These are phyloP conservation scores for Orthosia incerta DNA, from an alignment of 2,888 invertebrate species.

Conservation along the genomic window DNA sequence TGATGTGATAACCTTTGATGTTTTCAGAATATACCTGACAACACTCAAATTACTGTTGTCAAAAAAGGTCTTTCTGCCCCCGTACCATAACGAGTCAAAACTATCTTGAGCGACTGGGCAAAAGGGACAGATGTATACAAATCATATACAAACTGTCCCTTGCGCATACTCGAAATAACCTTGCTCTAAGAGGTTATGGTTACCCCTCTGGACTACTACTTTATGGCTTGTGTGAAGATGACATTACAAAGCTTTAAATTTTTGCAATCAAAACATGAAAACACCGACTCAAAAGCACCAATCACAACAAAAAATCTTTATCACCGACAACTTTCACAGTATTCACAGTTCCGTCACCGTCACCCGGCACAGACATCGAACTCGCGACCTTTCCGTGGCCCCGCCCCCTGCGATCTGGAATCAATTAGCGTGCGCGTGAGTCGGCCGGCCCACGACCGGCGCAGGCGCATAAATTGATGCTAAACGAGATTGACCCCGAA, in stretches of 20 bases:
- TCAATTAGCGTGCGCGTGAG: slow-evolving; percentile 82
- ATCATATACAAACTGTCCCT: too few relatives aligned
- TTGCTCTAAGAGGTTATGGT: background rate
- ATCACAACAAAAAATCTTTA: slow-evolving; percentile 2
- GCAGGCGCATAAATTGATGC: slow-evolving; percentile 68
- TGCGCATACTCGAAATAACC: too few relatives aligned
- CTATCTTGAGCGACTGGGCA: too few relatives aligned
- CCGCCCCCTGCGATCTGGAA: slow-evolving; percentile 77
- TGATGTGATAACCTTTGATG: too few relatives aligned
- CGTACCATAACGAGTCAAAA: too few relatives aligned
- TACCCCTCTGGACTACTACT: background rate
- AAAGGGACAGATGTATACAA: too few relatives aligned
- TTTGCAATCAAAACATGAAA: background rate
- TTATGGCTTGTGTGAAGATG: background rate
- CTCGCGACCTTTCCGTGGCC: slow-evolving; percentile 79
- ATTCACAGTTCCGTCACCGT: slow-evolving; percentile 65
- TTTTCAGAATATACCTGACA: background rate
- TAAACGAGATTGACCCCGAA: slow-evolving; percentile 68
- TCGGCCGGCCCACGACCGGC: slow-evolving; percentile 65
- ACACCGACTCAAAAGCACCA: background rate
- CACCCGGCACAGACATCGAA: slow-evolving; percentile 68
- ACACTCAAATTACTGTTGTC: background rate
- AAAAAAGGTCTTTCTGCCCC: background rate
- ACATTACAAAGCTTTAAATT: background rate
- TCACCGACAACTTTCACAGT: slow-evolving; percentile 62